phyloP scores from a whole-genome alignment of 1,140 invertebrate species.

The Cotesia vestalis region DNA sequence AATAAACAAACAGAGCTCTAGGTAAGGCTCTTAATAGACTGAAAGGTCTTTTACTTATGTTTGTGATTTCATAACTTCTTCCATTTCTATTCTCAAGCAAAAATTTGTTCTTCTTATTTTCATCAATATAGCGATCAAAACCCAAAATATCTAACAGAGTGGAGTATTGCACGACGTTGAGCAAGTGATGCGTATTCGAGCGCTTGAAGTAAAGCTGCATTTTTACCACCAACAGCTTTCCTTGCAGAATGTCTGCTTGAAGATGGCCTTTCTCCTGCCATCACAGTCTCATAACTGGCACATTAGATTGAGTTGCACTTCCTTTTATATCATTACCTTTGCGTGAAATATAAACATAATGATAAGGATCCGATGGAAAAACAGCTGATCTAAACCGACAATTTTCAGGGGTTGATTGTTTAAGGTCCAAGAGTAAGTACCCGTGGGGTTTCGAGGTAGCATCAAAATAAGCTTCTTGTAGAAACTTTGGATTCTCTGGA shows the following conservation, averaged over 20 bases:
- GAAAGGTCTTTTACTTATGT: no score
- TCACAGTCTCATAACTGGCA: no score
- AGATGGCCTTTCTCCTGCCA: no score
- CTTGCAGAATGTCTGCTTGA: no score
- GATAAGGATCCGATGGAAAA: constrained; percentile 28
- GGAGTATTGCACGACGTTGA: neutral
- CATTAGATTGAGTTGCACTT: no score
- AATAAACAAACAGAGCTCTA: no score
- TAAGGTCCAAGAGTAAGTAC: constrained; percentile 52
- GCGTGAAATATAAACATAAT: constrained; percentile 35
- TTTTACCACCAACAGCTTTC: neutral
- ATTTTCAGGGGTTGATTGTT: constrained; percentile 48
- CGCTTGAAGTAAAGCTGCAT: neutral
- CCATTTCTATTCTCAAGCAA: no score
- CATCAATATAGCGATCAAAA: no score
- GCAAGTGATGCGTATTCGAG: neutral
- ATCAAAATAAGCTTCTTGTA: constrained; percentile 53
- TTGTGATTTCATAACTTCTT: no score
- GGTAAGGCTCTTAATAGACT: no score
- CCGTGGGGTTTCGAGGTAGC: constrained; percentile 50
- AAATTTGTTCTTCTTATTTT: no score
- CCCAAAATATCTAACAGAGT: no score
- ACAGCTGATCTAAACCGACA: constrained; percentile 42
- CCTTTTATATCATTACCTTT: constrained; percentile 4
- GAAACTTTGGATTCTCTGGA: constrained; percentile 44